These are phyloP conservation scores for Melanotaenia parkinsoni DNA, from an alignment of 2,797 vertebrate species.

Conservation along the genomic window DNA sequence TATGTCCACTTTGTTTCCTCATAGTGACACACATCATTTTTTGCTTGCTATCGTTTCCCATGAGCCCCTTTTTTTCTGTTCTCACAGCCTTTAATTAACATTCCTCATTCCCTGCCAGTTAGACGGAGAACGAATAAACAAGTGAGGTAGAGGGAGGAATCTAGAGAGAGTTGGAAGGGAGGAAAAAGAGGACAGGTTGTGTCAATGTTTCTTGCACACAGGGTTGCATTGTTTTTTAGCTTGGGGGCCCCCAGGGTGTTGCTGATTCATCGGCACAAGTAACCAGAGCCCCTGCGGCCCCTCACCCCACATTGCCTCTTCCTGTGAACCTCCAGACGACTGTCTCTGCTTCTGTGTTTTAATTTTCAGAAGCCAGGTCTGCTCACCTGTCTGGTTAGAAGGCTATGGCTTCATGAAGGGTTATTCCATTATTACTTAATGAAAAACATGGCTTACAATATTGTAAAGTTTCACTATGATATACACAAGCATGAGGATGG, in stretches of 20 bases:
- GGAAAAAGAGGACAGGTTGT: conserved; percentile 69
- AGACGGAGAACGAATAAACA: conserved; percentile 58
- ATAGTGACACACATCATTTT: conserved; percentile 19
- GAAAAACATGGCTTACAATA: conserved; percentile 2
- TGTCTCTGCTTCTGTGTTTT: conserved; percentile 34
- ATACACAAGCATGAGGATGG: not conserved
- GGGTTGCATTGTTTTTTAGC: conserved; percentile 73
- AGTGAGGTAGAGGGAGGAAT: conserved; percentile 51
- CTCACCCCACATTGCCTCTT: conserved; percentile 17
- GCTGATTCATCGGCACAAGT: conserved; percentile 68
- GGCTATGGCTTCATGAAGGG: not conserved
- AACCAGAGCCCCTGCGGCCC: conserved; percentile 65
- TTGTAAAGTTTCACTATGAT: conserved; percentile 14
- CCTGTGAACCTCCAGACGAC: conserved; percentile 39
- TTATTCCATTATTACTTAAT: not conserved
- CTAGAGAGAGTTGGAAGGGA: conserved; percentile 37
- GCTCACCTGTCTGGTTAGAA: conserved; percentile 26
- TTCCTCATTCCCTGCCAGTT: conserved; percentile 73
- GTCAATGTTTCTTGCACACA: conserved; percentile 75
- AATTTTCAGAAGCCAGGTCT: not conserved
- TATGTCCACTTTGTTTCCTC: conserved; percentile 29
- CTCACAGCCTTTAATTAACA: conserved; percentile 79
- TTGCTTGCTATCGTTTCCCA: conserved; percentile 17
- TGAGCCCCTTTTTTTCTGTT: conserved; percentile 33
- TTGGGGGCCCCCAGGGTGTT: conserved; percentile 53